Conservation (phyloP, 2,797 vertebrate species). For the Amniataba percoides region DNA sequence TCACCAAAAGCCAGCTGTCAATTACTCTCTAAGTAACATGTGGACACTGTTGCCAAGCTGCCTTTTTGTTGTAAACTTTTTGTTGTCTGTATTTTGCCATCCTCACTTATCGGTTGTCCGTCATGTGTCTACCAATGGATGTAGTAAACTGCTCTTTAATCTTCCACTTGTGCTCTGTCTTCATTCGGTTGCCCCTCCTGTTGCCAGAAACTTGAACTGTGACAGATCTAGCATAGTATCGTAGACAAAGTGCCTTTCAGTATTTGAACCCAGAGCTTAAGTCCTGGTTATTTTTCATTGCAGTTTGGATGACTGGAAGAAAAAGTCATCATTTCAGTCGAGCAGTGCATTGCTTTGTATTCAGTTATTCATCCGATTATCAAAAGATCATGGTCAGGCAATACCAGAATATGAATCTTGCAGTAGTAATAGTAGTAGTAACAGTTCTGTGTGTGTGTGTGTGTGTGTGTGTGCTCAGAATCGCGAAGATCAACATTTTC, state of each 20-base stretch:
- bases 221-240: not conserved
- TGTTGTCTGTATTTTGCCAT: not conserved
- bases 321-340: not conserved
- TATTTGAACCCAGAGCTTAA: not conserved
- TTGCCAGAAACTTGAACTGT: slow-evolving; percentile 2
- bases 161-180: not conserved
- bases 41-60: not conserved
- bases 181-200: not conserved
- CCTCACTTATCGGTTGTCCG: not conserved
- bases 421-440: slow-evolving; percentile 17
- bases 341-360: slow-evolving; percentile 17
- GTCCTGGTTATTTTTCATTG: not conserved
- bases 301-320: not conserved
- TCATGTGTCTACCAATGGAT: not conserved
- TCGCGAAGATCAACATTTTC: slow-evolving; percentile 37
- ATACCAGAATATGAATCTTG: slow-evolving; percentile 34
- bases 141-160: not conserved
- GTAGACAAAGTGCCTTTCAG: not conserved
- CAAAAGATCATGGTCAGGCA: slow-evolving; percentile 36
- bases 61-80: not conserved
- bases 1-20: not conserved
- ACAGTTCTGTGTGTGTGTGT: slow-evolving; percentile 1
- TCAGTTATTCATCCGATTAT: slow-evolving; percentile 44
- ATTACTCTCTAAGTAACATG: not conserved
- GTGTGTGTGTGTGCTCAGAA: slow-evolving; percentile 9